A percentile compares a stretch with the other conserved stretches of the same genome.
Conservation (phyloP, 2,113 vertebrate species). For the Tichodroma muraria region DNA sequence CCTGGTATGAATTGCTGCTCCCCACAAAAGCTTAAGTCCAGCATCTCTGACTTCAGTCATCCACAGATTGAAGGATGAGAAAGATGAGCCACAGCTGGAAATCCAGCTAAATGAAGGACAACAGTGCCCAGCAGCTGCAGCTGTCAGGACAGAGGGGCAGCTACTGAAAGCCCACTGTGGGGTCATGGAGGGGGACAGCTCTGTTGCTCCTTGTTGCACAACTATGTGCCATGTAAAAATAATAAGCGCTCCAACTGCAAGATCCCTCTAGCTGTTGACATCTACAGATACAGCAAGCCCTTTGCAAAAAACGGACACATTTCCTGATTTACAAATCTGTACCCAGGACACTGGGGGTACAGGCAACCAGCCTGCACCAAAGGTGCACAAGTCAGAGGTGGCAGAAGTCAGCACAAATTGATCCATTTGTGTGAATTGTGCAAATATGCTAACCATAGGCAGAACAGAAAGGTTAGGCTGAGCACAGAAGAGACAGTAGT, state of each 20-base stretch:
- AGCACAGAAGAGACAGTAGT: neutral
- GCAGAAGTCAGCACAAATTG: neutral
- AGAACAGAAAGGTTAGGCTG: neutral
- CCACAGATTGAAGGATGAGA: neutral
- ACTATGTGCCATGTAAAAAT: neutral
- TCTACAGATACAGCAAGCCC: neutral
- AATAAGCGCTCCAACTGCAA: neutral
- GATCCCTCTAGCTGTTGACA: neutral
- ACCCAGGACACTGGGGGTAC: neutral
- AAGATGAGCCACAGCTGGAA: neutral
- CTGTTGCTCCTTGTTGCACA: neutral
- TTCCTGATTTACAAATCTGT: neutral
- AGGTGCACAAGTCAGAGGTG: neutral
- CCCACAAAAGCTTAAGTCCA: neutral
- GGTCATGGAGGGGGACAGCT: neutral
- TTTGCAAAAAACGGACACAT: neutral
- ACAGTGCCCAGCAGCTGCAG: neutral
- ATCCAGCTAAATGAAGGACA: neutral
- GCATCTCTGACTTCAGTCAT: neutral
- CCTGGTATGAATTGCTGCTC: neutral
- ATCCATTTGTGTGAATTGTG: neutral
- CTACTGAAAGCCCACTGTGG: fast-evolving
- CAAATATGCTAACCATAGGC: neutral
- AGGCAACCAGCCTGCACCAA: neutral
- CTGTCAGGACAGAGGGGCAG: neutral